These are phyloP conservation scores for Equus quagga DNA, from an alignment of 2,113 vertebrate species.

Conservation along the genomic window DNA sequence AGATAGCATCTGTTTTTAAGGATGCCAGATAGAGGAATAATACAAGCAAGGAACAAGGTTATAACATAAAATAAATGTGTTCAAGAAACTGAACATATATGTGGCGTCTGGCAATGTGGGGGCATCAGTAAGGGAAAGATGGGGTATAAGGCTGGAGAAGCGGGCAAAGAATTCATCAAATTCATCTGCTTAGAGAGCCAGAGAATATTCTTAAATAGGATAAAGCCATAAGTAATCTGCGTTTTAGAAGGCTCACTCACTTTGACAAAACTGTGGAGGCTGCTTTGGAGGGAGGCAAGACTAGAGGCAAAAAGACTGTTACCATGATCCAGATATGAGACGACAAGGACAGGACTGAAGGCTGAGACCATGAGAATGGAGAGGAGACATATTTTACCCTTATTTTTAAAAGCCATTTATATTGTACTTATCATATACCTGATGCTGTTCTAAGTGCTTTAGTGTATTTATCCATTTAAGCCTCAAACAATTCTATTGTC, in stretches of 20 bases:
- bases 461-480: neutral
- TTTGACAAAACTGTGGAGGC: neutral
- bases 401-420: neutral
- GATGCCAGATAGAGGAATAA: neutral
- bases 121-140: neutral
- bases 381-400: neutral
- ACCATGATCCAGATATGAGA: neutral
- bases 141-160: neutral
- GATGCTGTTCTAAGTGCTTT: neutral
- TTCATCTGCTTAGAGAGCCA: neutral
- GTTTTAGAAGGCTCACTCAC: slow-evolving; percentile 15
- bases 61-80: neutral
- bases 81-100: slow-evolving; percentile 11
- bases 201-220: neutral
- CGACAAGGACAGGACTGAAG: neutral
- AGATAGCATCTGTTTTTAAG: neutral
- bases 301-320: neutral
- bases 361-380: neutral
- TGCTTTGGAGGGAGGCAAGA: neutral
- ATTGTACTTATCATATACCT: neutral
- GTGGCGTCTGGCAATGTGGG: neutral
- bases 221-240: neutral
- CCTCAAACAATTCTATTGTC: neutral
- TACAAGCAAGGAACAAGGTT: neutral
- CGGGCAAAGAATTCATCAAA: neutral